Evolutionary conservation across 1,140 invertebrate species (phyloP), one percentile per base, ranked within the genome.

Genomic region (Sitodiplosis mosellana): DNA sequence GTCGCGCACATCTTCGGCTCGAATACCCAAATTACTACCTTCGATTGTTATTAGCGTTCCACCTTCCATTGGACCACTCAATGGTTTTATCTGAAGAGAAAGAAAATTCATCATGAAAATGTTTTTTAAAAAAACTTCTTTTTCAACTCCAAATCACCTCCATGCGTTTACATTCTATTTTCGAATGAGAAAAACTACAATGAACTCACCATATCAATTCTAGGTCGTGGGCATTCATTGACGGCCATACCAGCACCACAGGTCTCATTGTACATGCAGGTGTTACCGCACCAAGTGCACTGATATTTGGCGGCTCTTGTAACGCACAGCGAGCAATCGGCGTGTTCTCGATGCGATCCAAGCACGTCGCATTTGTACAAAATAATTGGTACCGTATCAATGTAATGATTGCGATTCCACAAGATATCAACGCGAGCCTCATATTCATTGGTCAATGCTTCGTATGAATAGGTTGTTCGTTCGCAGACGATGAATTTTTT

Each of bases 321-420:
- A 15, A 92, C 81, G 63, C 92, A 97, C 19, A 93, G 69, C 14
- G 89, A 94, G 65, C 92, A 97, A 61, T 96, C 92, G 8, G 87
- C 81, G 60, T 90, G 83, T 57, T 89, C 84, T 40, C 85, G 73
- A 63, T 93, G 87, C 4, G 87, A 88, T 12, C 90, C 91, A 48
- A 96, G 67, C 46, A 91, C 83, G 63, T 88, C 83, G 70, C 92
- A 96, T 68, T 95, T 95, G 63, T 94, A 97, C 27, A 96, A 65
- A 18, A 83, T 86, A 42, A 97, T 82, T 57, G 76, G 83, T 15
- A 87, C 85, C 7, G 83, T 86, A 59, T 92, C 89, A 38, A 94
- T 80, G 58, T 90, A 87, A 62, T 92, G 88, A 61, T 89, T 87
- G 33, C 82, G 74, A 65, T 93, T 93, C 88, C 88, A 93, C 18